Evolutionary conservation across 2,888 invertebrate species (phyloP).

Genomic region (Euzetes globulus): DNA sequence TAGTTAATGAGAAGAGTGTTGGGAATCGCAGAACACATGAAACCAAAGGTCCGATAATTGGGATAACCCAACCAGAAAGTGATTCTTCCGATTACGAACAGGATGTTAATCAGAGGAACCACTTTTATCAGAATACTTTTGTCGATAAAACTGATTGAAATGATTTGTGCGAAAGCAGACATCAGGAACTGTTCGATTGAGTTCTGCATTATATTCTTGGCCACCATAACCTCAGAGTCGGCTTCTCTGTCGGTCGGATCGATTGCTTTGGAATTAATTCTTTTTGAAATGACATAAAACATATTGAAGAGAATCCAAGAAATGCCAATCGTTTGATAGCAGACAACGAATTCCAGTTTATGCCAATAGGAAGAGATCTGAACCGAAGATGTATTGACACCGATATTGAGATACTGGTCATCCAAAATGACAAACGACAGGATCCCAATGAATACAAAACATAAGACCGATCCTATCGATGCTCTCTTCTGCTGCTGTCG

Average conservation of each 20-base stretch:
- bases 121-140: constrained; percentile 15
- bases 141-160: constrained; percentile 23
- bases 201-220: constrained; percentile 31
- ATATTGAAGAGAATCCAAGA: constrained; percentile 12
- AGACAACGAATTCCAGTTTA: constrained; percentile 12
- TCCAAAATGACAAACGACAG: not conserved
- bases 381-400: not conserved
- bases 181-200: constrained; percentile 35
- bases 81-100: constrained; percentile 31
- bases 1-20: constrained; percentile 24
- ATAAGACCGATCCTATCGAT: not conserved
- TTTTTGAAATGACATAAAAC: constrained; percentile 4
- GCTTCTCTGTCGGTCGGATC: constrained; percentile 23
- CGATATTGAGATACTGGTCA: not conserved
- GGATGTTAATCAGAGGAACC: constrained; percentile 33
- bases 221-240: not conserved
- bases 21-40: constrained; percentile 18
- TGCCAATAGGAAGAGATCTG: constrained; percentile 20
- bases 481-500: not conserved
- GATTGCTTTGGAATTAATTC: not conserved
- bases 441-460: not conserved
- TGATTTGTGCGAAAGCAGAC: constrained; percentile 20
- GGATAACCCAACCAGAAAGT: constrained; percentile 36
- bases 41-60: constrained; percentile 32
- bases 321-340: constrained; percentile 9